Evolutionary conservation across 2,888 invertebrate genomes (phyloP).

Genomic region (Pyrochroa serraticornis): DNA sequence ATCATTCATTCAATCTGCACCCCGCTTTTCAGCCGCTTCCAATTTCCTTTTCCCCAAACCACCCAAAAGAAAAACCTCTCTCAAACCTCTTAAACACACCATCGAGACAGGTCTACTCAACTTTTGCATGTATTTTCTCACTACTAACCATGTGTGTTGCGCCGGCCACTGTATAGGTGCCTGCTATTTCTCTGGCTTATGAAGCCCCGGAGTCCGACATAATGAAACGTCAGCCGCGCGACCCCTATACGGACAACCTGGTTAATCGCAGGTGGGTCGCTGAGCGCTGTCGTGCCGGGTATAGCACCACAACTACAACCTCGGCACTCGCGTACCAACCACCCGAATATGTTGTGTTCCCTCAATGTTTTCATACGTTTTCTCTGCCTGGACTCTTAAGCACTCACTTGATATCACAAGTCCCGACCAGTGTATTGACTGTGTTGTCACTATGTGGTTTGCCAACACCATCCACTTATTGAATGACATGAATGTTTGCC

Average conservation of each 20-base stretch:
- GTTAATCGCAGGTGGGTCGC: conserved; percentile 94
- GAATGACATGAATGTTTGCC: not conserved
- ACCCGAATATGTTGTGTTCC: conserved; percentile 8
- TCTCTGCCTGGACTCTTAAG: conserved; percentile 10
- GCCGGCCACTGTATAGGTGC: conserved; percentile 88
- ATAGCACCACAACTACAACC: conserved; percentile 56
- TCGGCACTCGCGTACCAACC: conserved; percentile 43
- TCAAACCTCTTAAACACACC: conserved; percentile 24
- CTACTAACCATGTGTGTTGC: conserved; percentile 54
- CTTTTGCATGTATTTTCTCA: conserved; percentile 52
- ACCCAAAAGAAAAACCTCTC: conserved; percentile 11
- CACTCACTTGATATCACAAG: conserved; percentile 2
- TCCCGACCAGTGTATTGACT: conserved; percentile 1
- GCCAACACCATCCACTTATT: conserved; percentile 3
- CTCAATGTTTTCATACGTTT: not conserved
- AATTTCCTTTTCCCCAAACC: conserved; percentile 14
- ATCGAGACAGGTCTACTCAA: conserved; percentile 38
- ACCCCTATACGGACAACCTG: conserved; percentile 97
- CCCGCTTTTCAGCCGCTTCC: conserved; percentile 37
- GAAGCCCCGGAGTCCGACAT: conserved; percentile 99
- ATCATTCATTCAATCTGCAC: conserved; percentile 45
- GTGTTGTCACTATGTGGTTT: conserved; percentile 17
- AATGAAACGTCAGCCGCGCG: conserved; percentile 98
- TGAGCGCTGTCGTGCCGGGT: conserved; percentile 53
- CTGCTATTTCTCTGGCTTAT: conserved; percentile 98